A percentile compares a stretch with the other conserved stretches of the same genome.
These are phyloP conservation scores for Zhuqinia jingwanae DNA, from an alignment of 2,888 invertebrate genomes.

Conservation along the genomic window DNA sequence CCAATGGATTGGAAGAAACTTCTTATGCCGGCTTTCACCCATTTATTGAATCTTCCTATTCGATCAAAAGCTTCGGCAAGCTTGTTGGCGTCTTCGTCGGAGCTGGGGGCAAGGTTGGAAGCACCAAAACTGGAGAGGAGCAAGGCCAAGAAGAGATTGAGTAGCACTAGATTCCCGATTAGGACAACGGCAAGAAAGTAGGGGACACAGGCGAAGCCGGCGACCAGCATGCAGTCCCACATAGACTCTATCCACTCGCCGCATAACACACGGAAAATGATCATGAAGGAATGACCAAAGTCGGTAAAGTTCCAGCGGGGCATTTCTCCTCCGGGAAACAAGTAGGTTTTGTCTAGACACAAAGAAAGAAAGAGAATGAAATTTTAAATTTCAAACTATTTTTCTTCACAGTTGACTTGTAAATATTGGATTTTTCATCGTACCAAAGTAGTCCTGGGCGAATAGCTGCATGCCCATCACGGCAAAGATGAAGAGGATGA, in stretches of 20 bases:
- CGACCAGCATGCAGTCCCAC: conserved; percentile 99
- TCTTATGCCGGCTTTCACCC: conserved; percentile 85
- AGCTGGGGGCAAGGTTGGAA: conserved; percentile 84
- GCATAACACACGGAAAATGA: conserved; percentile 98
- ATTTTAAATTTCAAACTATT: neutral
- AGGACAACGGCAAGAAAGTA: conserved; percentile 99
- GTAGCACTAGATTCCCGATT: conserved; percentile 97
- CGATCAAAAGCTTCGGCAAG: conserved; percentile 98
- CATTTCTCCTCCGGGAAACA: conserved; percentile 91
- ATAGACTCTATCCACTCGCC: conserved; percentile 99
- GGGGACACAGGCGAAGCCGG: conserved; percentile 94
- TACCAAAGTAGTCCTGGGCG: conserved; percentile 95
- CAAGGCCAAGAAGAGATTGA: conserved; percentile 99
- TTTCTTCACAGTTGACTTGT: neutral
- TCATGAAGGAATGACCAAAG: conserved; percentile 99
- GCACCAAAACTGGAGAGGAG: conserved; percentile 99
- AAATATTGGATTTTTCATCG: neutral
- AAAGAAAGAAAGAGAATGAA: neutral
- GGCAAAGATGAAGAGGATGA: conserved; percentile 99
- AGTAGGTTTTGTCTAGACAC: conserved; percentile 88
- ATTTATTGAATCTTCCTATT: conserved; percentile 93
- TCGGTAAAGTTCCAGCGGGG: conserved; percentile 87
- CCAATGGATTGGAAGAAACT: conserved; percentile 41
- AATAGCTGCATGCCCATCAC: conserved; percentile 99
- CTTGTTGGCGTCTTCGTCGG: conserved; percentile 91